Evolutionary conservation across 2,797 vertebrate genomes (phyloP).

Genomic region (Trachops cirrhosus): DNA sequence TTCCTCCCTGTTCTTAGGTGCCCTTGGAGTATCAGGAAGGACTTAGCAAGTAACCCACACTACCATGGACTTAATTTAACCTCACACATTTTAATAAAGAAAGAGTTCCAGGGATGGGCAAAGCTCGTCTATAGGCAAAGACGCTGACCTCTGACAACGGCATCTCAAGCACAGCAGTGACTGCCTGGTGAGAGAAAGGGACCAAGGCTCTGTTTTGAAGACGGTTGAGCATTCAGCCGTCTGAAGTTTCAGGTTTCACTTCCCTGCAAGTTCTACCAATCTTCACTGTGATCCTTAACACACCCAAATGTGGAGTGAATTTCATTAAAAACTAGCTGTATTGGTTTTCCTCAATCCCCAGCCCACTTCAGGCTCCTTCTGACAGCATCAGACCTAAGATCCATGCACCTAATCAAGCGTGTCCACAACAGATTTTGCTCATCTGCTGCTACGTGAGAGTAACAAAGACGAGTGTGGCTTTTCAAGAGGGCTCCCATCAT

Average conservation of each 20-base stretch:
- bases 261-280: too few relatives aligned
- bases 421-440: not conserved
- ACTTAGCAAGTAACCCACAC: not conserved
- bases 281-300: not conserved
- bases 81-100: not conserved
- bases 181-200: not conserved
- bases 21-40: not conserved
- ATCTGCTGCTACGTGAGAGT: not conserved
- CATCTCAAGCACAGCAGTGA: not conserved
- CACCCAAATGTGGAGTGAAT: not conserved
- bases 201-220: not conserved
- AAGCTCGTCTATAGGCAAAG: not conserved
- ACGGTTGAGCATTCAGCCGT: not conserved
- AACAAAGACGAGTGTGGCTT: not conserved
- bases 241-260: not conserved
- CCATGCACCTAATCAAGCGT: not conserved
- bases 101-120: not conserved
- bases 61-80: not conserved
- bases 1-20: not conserved
- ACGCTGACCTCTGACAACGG: not conserved
- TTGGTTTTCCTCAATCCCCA: not conserved
- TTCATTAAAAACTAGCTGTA: not conserved
- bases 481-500: not conserved
- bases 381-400: not conserved
- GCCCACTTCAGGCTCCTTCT: not conserved